A percentile compares a stretch with the other conserved stretches of the same genome.
phyloP scores from a whole-genome alignment of 2,888 invertebrate species.

The Hoplodrina blanda region DNA sequence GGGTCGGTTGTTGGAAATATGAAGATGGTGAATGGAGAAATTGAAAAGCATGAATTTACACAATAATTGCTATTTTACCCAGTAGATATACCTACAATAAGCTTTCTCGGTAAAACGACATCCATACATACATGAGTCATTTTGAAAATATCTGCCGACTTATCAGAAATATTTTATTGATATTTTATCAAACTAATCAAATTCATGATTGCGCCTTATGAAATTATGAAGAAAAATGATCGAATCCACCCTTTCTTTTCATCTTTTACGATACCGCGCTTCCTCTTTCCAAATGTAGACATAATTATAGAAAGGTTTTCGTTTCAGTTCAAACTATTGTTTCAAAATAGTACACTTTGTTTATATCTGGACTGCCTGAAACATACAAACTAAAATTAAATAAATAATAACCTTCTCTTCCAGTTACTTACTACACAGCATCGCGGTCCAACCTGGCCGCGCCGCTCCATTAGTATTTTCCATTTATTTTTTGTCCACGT shows the following conservation, averaged over 20 bases:
- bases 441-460: conserved; percentile 82
- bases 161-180: conserved; percentile 21
- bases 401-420: conserved; percentile 27
- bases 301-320: neutral
- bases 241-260: neutral
- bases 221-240: neutral
- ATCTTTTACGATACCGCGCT: neutral
- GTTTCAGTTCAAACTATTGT: too few relatives aligned
- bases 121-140: neutral
- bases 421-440: conserved; percentile 78
- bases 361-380: neutral
- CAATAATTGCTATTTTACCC: neutral
- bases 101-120: neutral
- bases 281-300: neutral
- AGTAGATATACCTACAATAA: neutral
- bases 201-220: neutral
- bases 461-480: conserved; percentile 90
- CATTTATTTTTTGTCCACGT: conserved; percentile 91
- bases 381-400: conserved; percentile 21
- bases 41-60: neutral
- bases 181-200: conserved; percentile 15
- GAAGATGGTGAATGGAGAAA: neutral
- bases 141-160: neutral
- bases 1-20: conserved; percentile 33
- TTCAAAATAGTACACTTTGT: too few relatives aligned